Evolutionary conservation across 2,797 vertebrate genomes (phyloP), one percentile per base, ranked within the genome.

Genomic region (Sebastes paucispinis): DNA sequence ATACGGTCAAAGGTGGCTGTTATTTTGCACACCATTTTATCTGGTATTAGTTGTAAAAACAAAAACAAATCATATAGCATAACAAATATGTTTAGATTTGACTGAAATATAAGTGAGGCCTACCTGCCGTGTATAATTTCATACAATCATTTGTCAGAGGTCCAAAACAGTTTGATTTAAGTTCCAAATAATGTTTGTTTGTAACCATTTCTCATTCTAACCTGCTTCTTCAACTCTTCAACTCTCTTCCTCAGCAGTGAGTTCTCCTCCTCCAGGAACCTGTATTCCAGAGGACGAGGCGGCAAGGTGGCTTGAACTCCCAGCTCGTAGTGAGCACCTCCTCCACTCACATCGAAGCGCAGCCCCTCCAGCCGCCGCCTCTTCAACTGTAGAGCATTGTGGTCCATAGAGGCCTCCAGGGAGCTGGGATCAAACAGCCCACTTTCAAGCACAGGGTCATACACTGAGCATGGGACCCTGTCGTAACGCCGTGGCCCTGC

Each of bases 201-300:
- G 31, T 24, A 1, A 1, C 22, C 4, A n/a, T 66, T 29, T 70
- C 4, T 60, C 14, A 50, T 64, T 79, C 91, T 88, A 59, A 98
- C 98, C 96, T 99, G 98, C 87, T 99, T 99, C 92, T 99, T 99
- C 16, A 99, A 92, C 77, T 99, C 98, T 81, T 99, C 98, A 54
- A 99, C 97, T 12, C 98, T 96, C 57, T 97, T 99, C 76, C 98
- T 95, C 79, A 99, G 95, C 89, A 99, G 91, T 18, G 92, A 75
- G 84, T 99, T 99, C 92, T 99, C 98, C 87, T 99, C 98, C 84
- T 99, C 98, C 66, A 99, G 92, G 82, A 99, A 96, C 69, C 98
- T 95, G 93, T 97, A 98, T 87, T 99, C 98, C 75, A 98, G 93
- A 0, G 96, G 94, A 5, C 97, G 96, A 0, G 96, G 87, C 1